Conservation (phyloP, 35 echinoderm and acorn worm species). For the Heliocidaris erythrogramma region DNA sequence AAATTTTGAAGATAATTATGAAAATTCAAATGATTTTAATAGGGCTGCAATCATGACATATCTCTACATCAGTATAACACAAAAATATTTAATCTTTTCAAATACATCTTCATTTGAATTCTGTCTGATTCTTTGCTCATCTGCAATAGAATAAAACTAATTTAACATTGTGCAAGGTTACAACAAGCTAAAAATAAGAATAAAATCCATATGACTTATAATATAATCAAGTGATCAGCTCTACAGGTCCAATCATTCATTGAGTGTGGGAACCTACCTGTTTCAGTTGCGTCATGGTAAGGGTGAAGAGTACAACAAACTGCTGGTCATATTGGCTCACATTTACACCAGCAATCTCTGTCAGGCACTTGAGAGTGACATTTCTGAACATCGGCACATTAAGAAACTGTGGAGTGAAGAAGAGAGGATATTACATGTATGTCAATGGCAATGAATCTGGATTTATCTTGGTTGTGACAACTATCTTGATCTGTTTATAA, state of each 20-base stretch:
- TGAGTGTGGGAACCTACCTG: constrained; percentile 62
- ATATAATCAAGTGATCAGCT: neutral
- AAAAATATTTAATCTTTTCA: no score
- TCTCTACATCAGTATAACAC: no score
- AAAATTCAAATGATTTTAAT: no score
- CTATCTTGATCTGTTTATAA: no score
- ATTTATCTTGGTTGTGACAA: no score
- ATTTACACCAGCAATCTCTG: constrained; percentile 93
- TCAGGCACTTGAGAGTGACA: constrained; percentile 94
- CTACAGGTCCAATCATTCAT: no score
- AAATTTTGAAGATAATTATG: neutral
- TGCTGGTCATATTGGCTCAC: constrained; percentile 99
- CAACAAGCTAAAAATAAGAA: neutral
- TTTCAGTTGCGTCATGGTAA: constrained; percentile 96
- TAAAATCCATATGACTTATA: neutral
- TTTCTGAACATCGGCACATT: constrained; percentile 99
- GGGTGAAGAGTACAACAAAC: constrained; percentile 96
- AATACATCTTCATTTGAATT: neutral
- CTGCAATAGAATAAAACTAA: neutral
- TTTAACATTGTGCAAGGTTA: neutral
- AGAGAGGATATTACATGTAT: neutral
- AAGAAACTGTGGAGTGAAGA: constrained; percentile 68
- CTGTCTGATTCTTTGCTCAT: neutral
- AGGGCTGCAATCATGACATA: no score
- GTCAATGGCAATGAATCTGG: neutral